Base-by-base conservation (phyloP, 2,113 vertebrate species). In the Petrocephalus microphthalmus region DNA sequence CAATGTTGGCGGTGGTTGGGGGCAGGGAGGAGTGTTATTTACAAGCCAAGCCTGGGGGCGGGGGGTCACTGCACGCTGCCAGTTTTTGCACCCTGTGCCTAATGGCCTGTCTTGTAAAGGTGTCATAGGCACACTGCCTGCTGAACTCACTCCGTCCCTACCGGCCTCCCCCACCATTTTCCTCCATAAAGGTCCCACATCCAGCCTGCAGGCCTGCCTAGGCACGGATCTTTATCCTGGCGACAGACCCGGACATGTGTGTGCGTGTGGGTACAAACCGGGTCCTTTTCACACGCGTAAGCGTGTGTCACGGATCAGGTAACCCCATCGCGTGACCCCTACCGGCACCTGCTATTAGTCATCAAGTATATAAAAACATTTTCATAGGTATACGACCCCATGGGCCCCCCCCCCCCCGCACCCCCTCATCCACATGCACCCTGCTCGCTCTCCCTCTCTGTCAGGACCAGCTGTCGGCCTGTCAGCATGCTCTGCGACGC, bases 301-400 rank as follows among this genome's bases (percentile, higher is more conserved):
- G 52, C 15, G 6, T 56, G 53, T 15, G 60, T 57, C 15, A 88
- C 87, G 91, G 91, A 56, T 87, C 90, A 90, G 91, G 92, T 92
- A 90, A 91, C 92, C 17, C 52, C 83, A 91, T 89, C 86, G 88
- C 84, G 78, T 92, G 92, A 94, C 91, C 93, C 92, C 52, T 84
- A 90, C 92, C 90, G 90, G 89, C 94, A 94, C 92, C 94, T 94
- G 93, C 94, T 92, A 93, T 94, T 91, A 94, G 90, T 94, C 94
- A 93, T 94, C 92, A 90, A 90, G 89, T 86, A 88, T 93, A 93
- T 92, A 90, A 95, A 95, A 95, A 95, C 91, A 94, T 94, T 96
- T 95, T 94, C 90, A 92, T 93, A 93, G 90, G 54, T 90, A 91
- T 87, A 78, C 89, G 81, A 89, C 88, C 90, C 37, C 91, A 90